A percentile compares a stretch with the other conserved stretches of the same genome.
Conservation (phyloP, 2,797 vertebrate genomes). For the Masticophis lateralis region DNA sequence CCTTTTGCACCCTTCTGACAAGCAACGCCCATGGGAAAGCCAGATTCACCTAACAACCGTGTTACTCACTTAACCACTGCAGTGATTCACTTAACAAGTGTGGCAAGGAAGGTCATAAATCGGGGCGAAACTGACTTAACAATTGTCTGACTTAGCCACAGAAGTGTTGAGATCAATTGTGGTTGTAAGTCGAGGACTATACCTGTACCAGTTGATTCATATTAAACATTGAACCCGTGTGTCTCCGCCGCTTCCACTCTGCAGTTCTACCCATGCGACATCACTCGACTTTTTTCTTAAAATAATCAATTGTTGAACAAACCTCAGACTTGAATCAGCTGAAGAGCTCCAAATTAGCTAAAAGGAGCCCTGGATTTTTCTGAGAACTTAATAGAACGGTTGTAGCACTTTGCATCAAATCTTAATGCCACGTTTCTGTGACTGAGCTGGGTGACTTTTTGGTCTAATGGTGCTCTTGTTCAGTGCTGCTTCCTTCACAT, state of each 20-base stretch:
- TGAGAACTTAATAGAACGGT: conserved; percentile 49
- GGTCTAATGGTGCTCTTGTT: conserved; percentile 77
- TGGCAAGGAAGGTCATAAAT: background rate
- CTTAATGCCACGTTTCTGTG: conserved; percentile 59
- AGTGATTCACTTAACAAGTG: background rate
- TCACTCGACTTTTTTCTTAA: conserved; percentile 26
- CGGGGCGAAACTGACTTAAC: background rate
- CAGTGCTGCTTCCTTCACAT: conserved; percentile 86
- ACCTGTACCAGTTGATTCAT: background rate
- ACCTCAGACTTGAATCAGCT: conserved; percentile 65
- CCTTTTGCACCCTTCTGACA: background rate
- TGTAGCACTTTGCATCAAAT: conserved; percentile 43
- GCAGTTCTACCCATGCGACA: background rate
- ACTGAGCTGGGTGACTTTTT: conserved; percentile 52
- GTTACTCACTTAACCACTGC: background rate
- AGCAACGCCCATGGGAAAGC: background rate
- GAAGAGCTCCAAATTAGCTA: conserved; percentile 72
- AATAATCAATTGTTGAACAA: background rate
- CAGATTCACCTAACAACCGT: background rate
- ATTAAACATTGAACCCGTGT: background rate
- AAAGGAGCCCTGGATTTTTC: conserved; percentile 62
- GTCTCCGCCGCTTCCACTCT: background rate
- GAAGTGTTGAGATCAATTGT: background rate
- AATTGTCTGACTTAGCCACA: background rate
- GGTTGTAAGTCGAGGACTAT: background rate